Percentiles rank a stretch among this genome's conserved stretches.
Evolutionary conservation across 2,888 invertebrate genomes (phyloP).

Genomic region (Poecilus cupreus): DNA sequence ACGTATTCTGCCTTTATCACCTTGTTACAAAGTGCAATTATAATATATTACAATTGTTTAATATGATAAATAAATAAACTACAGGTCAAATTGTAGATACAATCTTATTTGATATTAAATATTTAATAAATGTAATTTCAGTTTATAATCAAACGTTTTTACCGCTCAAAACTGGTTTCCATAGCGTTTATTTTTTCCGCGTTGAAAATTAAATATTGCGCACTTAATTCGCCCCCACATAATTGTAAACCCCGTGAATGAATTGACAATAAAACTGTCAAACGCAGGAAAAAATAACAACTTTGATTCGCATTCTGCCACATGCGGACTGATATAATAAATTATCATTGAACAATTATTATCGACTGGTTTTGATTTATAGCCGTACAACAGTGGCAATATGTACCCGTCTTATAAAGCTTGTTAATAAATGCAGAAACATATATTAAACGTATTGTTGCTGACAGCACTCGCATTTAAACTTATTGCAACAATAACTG

Average conservation of each 20-base stretch:
- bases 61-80: no score
- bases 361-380: conserved; percentile 54
- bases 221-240: neutral
- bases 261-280: conserved; percentile 21
- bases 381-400: conserved; percentile 51
- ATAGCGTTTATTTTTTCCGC: no score
- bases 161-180: no score
- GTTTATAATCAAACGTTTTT: no score
- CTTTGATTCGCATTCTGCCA: neutral
- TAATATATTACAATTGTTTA: no score
- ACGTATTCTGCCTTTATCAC: no score
- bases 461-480: conserved; percentile 44
- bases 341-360: conserved; percentile 56
- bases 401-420: conserved; percentile 53
- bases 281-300: conserved; percentile 21
- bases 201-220: neutral
- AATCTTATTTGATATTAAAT: no score
- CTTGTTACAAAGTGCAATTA: no score
- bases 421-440: conserved; percentile 55
- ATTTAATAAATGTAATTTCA: no score
- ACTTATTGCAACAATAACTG: conserved; percentile 51
- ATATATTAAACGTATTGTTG: conserved; percentile 56
- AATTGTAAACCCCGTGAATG: neutral
- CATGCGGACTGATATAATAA: conserved; percentile 31
- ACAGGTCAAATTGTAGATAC: no score